phyloP scores from a whole-genome alignment of 2,113 vertebrate genomes.

The Paracanthobrama guichenoti region DNA sequence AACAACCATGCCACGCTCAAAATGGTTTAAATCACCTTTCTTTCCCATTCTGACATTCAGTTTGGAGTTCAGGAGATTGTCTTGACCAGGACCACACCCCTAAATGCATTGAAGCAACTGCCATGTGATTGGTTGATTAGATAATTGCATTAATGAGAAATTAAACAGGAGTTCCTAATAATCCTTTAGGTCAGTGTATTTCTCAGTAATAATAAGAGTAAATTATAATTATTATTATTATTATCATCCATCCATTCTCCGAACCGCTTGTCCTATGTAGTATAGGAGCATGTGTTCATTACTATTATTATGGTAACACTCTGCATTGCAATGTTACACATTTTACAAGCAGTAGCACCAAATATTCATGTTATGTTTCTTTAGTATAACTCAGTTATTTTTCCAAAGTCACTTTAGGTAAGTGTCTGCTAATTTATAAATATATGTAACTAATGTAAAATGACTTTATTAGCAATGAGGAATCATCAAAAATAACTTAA shows the following conservation, averaged over 20 bases:
- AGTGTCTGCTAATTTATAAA: neutral
- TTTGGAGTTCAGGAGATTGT: too few relatives aligned
- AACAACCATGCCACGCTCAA: too few relatives aligned
- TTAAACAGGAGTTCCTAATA: too few relatives aligned
- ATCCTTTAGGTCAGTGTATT: too few relatives aligned
- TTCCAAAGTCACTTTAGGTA: neutral
- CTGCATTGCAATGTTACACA: neutral
- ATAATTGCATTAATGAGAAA: too few relatives aligned
- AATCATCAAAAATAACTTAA: neutral
- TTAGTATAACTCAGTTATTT: neutral
- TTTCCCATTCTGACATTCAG: too few relatives aligned
- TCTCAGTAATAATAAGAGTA: neutral
- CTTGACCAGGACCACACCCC: too few relatives aligned
- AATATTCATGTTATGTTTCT: too few relatives aligned
- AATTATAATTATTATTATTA: neutral
- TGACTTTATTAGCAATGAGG: neutral
- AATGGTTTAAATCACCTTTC: too few relatives aligned
- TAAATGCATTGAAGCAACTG: too few relatives aligned
- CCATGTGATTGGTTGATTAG: too few relatives aligned
- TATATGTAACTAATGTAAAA: neutral
- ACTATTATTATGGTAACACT: neutral
- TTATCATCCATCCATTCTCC: neutral
- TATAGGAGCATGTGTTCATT: neutral
- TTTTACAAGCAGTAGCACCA: neutral
- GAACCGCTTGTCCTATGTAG: neutral